These are phyloP conservation scores for Odocoileus hemionus DNA, from an alignment of 2,113 vertebrate genomes.

Conservation along the genomic window DNA sequence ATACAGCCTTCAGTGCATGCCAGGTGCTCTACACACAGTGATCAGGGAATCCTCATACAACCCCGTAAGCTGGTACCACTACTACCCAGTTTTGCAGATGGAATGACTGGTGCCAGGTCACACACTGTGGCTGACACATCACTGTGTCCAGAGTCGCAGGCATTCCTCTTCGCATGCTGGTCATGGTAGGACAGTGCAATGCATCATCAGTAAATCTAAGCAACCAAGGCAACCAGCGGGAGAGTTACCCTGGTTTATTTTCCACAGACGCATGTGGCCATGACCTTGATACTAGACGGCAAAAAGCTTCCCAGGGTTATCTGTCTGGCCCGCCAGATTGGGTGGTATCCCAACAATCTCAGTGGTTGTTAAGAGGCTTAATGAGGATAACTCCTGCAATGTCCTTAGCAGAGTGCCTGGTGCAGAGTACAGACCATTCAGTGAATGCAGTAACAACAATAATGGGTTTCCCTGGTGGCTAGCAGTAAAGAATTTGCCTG, in stretches of 20 bases:
- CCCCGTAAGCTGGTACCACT: accelerated
- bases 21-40: not conserved
- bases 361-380: not conserved
- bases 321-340: not conserved
- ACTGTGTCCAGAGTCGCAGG: not conserved
- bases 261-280: not conserved
- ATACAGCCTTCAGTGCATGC: accelerated
- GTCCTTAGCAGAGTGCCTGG: not conserved
- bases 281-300: not conserved
- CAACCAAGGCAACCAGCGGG: accelerated
- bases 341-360: not conserved
- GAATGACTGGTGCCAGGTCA: not conserved
- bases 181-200: not conserved
- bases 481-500: not conserved
- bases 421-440: not conserved
- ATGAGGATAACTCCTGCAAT: not conserved
- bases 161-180: not conserved
- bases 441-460: not conserved
- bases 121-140: not conserved
- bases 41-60: not conserved
- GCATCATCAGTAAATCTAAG: not conserved
- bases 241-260: not conserved
- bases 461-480: not conserved
- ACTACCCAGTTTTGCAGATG: not conserved
- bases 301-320: not conserved